These are phyloP conservation scores for Samia ricini DNA, from an alignment of 1,140 invertebrate species.

Conservation along the genomic window DNA sequence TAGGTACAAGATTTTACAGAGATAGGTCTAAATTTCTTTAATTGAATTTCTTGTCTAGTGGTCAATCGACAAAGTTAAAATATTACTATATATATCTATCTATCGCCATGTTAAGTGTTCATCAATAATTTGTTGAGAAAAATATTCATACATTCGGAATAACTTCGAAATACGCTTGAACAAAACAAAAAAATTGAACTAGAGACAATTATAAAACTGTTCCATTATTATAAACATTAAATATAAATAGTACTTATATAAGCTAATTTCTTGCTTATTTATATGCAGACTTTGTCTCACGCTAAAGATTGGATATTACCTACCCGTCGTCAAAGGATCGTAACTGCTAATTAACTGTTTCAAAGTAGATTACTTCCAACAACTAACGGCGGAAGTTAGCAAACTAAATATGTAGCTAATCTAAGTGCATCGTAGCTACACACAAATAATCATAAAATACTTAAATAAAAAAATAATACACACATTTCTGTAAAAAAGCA, in stretches of 20 bases:
- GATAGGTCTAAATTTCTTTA: no score
- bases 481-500: not conserved
- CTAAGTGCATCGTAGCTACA: not conserved
- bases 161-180: no score
- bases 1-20: no score
- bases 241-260: not conserved
- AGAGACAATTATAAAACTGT: no score
- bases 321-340: constrained; percentile 40
- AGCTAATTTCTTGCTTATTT: not conserved
- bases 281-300: constrained; percentile 9
- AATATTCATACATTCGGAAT: no score
- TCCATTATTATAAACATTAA: not conserved
- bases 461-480: constrained; percentile 16
- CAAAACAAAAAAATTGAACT: no score
- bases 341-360: constrained; percentile 44
- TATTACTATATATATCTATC: no score
- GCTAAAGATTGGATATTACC: constrained; percentile 39
- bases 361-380: constrained; percentile 40
- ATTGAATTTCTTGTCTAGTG: no score
- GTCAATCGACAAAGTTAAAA: no score
- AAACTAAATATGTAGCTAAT: constrained; percentile 32
- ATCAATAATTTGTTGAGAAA: no score
- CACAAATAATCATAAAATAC: constrained; percentile 10
- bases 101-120: no score
- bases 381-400: constrained; percentile 23